Percentiles rank a stretch among this genome's conserved stretches.
phyloP scores from a whole-genome alignment of 2,797 vertebrate genomes.

The Xiphorhynchus erythropygius region DNA sequence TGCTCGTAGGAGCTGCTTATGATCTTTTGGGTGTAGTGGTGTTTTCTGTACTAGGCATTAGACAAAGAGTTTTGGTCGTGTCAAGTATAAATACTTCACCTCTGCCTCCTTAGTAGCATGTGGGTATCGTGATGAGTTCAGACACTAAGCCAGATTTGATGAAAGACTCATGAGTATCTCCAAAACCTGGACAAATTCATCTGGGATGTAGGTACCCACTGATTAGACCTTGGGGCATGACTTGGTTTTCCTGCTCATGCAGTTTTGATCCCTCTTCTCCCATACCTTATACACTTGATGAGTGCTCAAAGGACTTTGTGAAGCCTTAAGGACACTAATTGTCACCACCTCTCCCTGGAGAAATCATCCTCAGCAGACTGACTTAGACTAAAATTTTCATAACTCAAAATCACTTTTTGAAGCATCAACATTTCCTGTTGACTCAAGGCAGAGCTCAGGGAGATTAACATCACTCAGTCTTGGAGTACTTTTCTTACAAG shows the following conservation, averaged over 20 bases:
- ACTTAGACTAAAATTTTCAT: neutral
- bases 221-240: neutral
- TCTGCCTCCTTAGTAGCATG: neutral
- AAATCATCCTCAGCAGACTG: neutral
- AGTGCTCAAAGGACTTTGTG: neutral
- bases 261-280: neutral
- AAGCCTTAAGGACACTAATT: neutral
- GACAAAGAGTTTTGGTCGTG: neutral
- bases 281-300: accelerated
- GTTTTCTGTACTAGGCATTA: neutral
- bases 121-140: neutral
- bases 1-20: neutral
- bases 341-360: neutral
- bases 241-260: neutral
- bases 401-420: neutral
- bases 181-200: neutral
- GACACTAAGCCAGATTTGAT: neutral
- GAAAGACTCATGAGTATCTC: neutral
- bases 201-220: neutral
- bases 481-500: neutral
- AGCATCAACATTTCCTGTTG: neutral
- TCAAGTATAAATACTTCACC: neutral
- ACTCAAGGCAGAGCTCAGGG: neutral
- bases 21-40: neutral
- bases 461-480: neutral